These are phyloP conservation scores for Argyresthia albistria DNA, from an alignment of 2,888 invertebrate genomes.

Conservation along the genomic window DNA sequence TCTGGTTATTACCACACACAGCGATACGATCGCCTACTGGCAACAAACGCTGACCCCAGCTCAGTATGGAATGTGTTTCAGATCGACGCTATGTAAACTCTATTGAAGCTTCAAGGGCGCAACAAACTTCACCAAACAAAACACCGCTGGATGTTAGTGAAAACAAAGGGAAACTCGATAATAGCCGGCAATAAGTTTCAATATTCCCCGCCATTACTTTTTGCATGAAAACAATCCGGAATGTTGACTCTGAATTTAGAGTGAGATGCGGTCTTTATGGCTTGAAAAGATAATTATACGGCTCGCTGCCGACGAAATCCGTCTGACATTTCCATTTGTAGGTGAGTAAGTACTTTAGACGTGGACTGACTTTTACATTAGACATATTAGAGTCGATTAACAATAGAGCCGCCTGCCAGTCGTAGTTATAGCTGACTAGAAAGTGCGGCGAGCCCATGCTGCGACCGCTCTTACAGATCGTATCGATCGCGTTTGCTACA, in stretches of 20 bases:
- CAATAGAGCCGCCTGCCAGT: slow-evolving; percentile 31
- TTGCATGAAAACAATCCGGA: slow-evolving; percentile 18
- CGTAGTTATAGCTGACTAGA: slow-evolving; percentile 35
- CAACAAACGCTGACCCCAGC: slow-evolving; percentile 8
- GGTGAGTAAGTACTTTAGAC: slow-evolving; percentile 21
- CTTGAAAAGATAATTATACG: slow-evolving; percentile 5
- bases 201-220: not conserved
- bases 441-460: slow-evolving; percentile 51
- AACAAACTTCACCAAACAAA: not conserved
- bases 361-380: slow-evolving; percentile 45
- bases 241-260: slow-evolving; percentile 8
- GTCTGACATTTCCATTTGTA: slow-evolving; percentile 7
- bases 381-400: slow-evolving; percentile 52
- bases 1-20: slow-evolving; percentile 29
- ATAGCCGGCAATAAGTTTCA: not conserved
- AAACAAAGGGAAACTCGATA: slow-evolving; percentile 1
- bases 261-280: slow-evolving; percentile 1
- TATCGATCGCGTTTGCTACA: slow-evolving; percentile 54
- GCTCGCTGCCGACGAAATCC: slow-evolving; percentile 4
- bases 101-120: not conserved
- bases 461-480: slow-evolving; percentile 53
- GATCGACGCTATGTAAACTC: not conserved
- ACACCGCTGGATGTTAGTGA: not conserved
- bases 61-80: not conserved
- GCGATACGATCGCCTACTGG: slow-evolving; percentile 7